Conservation (phyloP, 2,888 invertebrate species). For the Nebria brevicollis region DNA sequence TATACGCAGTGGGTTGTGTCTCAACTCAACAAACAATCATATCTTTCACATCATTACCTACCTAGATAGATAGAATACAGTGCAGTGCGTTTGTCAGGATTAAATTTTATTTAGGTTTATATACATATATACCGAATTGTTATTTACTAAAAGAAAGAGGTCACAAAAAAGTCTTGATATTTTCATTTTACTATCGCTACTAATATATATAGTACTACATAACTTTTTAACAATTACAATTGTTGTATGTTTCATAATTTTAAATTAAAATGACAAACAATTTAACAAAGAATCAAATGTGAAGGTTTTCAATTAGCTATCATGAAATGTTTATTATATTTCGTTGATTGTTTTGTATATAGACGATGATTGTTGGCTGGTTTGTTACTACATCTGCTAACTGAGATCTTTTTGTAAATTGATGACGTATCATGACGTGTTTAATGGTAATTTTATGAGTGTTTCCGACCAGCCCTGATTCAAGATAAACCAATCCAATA, state of each 20-base stretch:
- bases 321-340: not conserved
- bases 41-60: constrained; percentile 14
- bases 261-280: not conserved
- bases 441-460: constrained; percentile 2
- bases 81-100: not conserved
- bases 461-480: constrained; percentile 10
- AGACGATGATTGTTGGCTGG: not conserved
- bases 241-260: not conserved
- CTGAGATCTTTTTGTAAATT: not conserved
- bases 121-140: too few relatives aligned
- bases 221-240: not conserved
- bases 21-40: not conserved
- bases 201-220: too few relatives aligned
- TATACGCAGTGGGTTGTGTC: constrained; percentile 12
- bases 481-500: constrained; percentile 22
- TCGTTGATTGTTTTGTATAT: not conserved
- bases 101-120: too few relatives aligned
- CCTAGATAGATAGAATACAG: not conserved
- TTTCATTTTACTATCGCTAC: too few relatives aligned
- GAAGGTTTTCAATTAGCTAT: not conserved
- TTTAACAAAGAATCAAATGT: not conserved
- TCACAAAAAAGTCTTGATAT: too few relatives aligned
- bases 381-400: not conserved
- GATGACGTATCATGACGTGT: not conserved
- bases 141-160: too few relatives aligned